A percentile compares a stretch with the other conserved stretches of the same genome.
Conservation (phyloP, 1,140 invertebrate species). For the Cydia amplana region DNA sequence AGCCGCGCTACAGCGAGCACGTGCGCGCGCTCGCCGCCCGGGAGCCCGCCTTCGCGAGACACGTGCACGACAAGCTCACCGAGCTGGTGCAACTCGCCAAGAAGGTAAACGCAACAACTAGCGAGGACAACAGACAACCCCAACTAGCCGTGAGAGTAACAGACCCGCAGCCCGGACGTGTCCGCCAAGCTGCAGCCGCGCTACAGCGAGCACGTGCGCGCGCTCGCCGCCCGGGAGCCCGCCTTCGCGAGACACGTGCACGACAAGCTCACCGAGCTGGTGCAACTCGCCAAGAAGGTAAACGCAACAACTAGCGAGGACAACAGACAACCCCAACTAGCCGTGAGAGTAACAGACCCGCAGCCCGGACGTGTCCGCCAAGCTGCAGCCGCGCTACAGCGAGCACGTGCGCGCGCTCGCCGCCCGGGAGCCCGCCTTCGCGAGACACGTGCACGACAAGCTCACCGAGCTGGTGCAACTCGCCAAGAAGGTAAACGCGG, state of each 20-base stretch:
- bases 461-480: slow-evolving; percentile 92
- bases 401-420: slow-evolving; percentile 93
- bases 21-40: slow-evolving; percentile 92
- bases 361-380: slow-evolving; percentile 88
- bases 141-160: slow-evolving; percentile 49
- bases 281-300: slow-evolving; percentile 88
- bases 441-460: slow-evolving; percentile 91
- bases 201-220: slow-evolving; percentile 93
- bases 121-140: no score
- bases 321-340: slow-evolving; percentile 56
- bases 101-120: slow-evolving; percentile 87
- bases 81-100: slow-evolving; percentile 94
- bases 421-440: slow-evolving; percentile 90
- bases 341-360: slow-evolving; percentile 83
- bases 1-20: slow-evolving; percentile 92
- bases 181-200: slow-evolving; percentile 88
- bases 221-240: slow-evolving; percentile 90
- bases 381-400: slow-evolving; percentile 90
- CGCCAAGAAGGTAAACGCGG: slow-evolving; percentile 86
- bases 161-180: slow-evolving; percentile 88
- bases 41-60: slow-evolving; percentile 89
- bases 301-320: slow-evolving; percentile 85
- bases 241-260: slow-evolving; percentile 91
- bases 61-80: slow-evolving; percentile 91
- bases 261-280: slow-evolving; percentile 90